These are phyloP conservation scores for Siphamia tubifer DNA, from an alignment of 2,113 vertebrate genomes.

Conservation along the genomic window DNA sequence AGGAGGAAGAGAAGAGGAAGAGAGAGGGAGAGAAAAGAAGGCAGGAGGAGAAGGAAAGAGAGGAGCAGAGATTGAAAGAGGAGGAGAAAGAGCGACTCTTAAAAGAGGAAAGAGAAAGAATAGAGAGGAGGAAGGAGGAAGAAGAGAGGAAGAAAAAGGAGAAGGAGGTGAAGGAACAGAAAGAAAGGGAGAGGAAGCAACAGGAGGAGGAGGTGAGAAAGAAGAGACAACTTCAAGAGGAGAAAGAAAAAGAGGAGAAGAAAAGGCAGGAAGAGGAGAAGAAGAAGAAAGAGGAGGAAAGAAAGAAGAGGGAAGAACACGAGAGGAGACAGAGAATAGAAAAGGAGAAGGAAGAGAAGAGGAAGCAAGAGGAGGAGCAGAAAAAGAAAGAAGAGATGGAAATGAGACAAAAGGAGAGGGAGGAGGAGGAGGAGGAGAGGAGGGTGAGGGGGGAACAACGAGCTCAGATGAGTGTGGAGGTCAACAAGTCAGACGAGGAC, in stretches of 20 bases:
- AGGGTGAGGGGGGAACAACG: slow-evolving; percentile 11
- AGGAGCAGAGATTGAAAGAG: neutral
- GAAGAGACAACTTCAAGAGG: neutral
- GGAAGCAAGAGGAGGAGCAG: neutral
- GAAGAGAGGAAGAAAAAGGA: neutral
- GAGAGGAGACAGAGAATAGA: neutral
- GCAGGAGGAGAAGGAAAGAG: rapidly evolving
- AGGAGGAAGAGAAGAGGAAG: neutral
- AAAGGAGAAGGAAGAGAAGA: neutral
- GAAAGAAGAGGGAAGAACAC: neutral
- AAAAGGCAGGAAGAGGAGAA: neutral
- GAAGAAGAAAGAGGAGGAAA: neutral
- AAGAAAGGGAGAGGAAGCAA: neutral
- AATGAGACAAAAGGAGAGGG: neutral
- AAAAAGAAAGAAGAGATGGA: neutral
- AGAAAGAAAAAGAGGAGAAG: neutral
- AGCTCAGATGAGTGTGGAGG: slow-evolving; percentile 1
- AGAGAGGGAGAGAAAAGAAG: neutral
- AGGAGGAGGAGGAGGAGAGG: neutral
- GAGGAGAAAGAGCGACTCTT: neutral
- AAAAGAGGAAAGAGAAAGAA: neutral
- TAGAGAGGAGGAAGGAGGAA: neutral
- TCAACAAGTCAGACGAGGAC: slow-evolving; percentile 71
- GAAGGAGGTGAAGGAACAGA: neutral
- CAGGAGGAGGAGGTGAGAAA: neutral